phyloP scores from a whole-genome alignment of 2,113 vertebrate species.

The Alethe castanea region DNA sequence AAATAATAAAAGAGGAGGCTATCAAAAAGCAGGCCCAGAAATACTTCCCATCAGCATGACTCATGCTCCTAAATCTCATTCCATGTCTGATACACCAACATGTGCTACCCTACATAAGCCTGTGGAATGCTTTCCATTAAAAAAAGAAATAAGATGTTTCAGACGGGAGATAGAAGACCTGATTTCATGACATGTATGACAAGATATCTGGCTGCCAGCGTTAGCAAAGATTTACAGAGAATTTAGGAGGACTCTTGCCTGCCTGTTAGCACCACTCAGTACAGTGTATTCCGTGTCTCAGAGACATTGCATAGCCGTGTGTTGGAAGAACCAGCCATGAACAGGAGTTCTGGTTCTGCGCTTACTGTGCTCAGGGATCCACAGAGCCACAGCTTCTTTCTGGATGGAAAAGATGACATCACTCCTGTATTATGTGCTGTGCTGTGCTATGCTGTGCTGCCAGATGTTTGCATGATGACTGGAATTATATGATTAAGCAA shows the following conservation, averaged over 20 bases:
- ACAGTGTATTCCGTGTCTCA: neutral
- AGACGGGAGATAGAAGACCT: neutral
- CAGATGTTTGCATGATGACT: neutral
- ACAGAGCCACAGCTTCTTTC: neutral
- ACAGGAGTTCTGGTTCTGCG: accelerated
- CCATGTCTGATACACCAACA: neutral
- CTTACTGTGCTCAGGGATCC: neutral
- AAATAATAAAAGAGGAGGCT: neutral
- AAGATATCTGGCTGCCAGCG: neutral
- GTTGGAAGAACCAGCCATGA: neutral
- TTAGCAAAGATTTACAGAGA: neutral
- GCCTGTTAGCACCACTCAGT: neutral
- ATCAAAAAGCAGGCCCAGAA: neutral
- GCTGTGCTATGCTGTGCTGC: neutral
- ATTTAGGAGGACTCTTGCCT: neutral
- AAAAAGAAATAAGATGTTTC: neutral
- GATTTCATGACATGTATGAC: neutral
- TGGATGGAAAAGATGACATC: neutral
- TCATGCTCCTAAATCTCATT: neutral
- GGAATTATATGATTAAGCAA: neutral
- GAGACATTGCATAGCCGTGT: accelerated
- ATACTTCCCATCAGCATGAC: neutral
- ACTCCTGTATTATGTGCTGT: neutral
- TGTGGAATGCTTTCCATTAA: neutral
- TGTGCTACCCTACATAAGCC: neutral